A percentile compares a stretch with the other conserved stretches of the same genome.
Conservation (phyloP, 92 coral and sea anemone species). For the Zoanthus solanderi region DNA sequence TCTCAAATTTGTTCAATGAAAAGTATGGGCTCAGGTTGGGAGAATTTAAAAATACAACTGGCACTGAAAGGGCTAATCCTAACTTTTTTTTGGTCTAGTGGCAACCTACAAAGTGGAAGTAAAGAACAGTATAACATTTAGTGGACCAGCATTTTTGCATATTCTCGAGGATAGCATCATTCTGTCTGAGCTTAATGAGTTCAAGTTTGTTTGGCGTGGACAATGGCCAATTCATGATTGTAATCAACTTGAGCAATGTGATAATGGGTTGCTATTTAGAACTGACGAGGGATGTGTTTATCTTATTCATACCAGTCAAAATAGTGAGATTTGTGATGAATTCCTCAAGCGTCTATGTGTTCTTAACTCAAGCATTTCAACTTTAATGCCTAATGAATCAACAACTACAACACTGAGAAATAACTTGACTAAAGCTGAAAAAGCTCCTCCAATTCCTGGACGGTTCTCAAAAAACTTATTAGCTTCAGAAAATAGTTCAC, state of each 20-base stretch:
- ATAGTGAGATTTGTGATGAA: not conserved
- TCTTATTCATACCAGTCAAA: slow-evolving; percentile 18
- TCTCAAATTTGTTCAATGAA: too few species aligned
- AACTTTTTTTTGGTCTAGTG: slow-evolving; percentile 21
- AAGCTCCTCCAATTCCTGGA: slow-evolving; percentile 14
- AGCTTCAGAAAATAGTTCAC: not conserved
- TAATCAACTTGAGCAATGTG: slow-evolving; percentile 21
- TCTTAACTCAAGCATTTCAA: not conserved
- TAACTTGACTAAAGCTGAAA: not conserved
- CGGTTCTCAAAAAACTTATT: not conserved
- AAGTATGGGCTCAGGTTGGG: too few species aligned
- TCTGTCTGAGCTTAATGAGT: slow-evolving; percentile 9
- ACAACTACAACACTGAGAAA: not conserved
- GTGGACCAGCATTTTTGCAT: slow-evolving; percentile 45
- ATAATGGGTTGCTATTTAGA: slow-evolving; percentile 21
- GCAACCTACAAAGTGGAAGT: slow-evolving; percentile 38
- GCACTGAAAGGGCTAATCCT: too few species aligned
- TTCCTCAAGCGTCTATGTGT: slow-evolving; percentile 28
- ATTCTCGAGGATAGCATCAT: slow-evolving; percentile 14
- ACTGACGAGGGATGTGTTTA: not conserved
- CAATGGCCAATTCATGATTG: slow-evolving; percentile 39
- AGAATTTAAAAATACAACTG: too few species aligned
- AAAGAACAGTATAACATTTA: not conserved
- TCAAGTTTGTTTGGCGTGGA: slow-evolving; percentile 8
- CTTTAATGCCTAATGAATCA: not conserved